Base-by-base conservation (phyloP, 2,113 vertebrate genomes). In the Percopsis transmontana region DNA sequence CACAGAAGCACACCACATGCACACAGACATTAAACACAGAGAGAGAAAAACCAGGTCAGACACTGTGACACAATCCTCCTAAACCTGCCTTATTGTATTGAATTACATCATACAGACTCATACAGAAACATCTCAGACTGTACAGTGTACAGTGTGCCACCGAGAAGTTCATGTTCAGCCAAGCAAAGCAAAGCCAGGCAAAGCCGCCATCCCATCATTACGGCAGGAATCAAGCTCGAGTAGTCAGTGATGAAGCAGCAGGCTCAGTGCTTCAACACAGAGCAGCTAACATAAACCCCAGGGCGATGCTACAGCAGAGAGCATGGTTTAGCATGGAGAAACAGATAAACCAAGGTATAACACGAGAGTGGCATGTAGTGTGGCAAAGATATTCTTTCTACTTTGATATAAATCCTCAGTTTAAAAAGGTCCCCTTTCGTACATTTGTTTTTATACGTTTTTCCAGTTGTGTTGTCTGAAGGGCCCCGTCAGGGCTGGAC, bases 31-130 rank as follows among this genome's bases (percentile, higher is more conserved):
- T 16, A 68, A 21, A 60, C 52, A 63, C 42, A 69, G 23, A 68
- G 15, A 79, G 42, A 45, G 45, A 24, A 62, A 66, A 87, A 82
- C 53, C 74, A 70, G 77, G 79, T 85, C 81, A 87, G 72, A 81
- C 51, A 1, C 47, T 0, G 58, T 71, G 71, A 76, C 81, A 83
- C 68, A 69, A 21, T 79, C 72, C 48, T 70, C 59, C 48, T 59
- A 74, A 62, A 51, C 74, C 65, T 61, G 80, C 66, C 72, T 61
- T 82, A 68, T 83, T 55, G 56, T 70, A 33, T 61, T 11, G 44
- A 63, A 72, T 87, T 48, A 74, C 66, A 79, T 85, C 70, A 41
- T 1, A 24, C 33, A 64, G 1, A 64, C 77, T 85, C 70, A 41
- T 1, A 24, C 33, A 64, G 1, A 64, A 47, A 58, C 21, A 0